A percentile compares a stretch with the other conserved stretches of the same genome.
Evolutionary conservation across 2,797 vertebrate species (phyloP).

Genomic region (Cossypha dichroa): DNA sequence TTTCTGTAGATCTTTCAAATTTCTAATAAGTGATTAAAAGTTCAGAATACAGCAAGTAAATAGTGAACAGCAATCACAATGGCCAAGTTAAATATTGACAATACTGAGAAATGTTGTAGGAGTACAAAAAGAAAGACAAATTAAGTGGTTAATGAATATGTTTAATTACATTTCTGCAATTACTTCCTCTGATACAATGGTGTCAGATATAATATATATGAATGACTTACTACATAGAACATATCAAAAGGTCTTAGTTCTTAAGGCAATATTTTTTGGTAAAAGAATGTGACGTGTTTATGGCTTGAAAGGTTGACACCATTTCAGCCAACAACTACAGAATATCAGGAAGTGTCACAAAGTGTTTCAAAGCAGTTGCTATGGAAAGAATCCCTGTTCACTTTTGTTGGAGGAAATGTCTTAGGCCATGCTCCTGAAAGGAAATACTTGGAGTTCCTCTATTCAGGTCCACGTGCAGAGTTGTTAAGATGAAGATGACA

Average conservation of each 20-base stretch:
- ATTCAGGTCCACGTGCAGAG: accelerated
- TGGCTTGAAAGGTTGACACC: not conserved
- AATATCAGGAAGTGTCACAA: not conserved
- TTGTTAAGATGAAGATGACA: not conserved
- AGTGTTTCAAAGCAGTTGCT: not conserved
- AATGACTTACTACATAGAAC: not conserved
- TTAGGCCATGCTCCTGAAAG: not conserved
- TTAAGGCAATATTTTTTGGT: not conserved
- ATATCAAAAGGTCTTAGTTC: not conserved
- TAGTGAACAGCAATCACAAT: not conserved
- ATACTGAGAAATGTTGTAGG: not conserved
- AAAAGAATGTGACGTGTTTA: not conserved
- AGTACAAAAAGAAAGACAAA: not conserved
- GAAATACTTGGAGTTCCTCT: not conserved
- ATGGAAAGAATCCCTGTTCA: not conserved
- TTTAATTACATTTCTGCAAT: not conserved
- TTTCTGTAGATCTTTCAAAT: not conserved
- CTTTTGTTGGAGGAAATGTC: not conserved
- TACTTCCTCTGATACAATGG: not conserved
- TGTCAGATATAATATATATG: not conserved
- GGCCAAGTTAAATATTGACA: not conserved
- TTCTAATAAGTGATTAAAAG: not conserved
- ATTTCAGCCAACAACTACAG: not conserved
- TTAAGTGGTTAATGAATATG: not conserved
- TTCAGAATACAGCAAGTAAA: not conserved